A percentile compares a stretch with the other conserved stretches of the same genome.
Conservation (phyloP, 2,797 vertebrate genomes). For the Alfaro cultratus region DNA sequence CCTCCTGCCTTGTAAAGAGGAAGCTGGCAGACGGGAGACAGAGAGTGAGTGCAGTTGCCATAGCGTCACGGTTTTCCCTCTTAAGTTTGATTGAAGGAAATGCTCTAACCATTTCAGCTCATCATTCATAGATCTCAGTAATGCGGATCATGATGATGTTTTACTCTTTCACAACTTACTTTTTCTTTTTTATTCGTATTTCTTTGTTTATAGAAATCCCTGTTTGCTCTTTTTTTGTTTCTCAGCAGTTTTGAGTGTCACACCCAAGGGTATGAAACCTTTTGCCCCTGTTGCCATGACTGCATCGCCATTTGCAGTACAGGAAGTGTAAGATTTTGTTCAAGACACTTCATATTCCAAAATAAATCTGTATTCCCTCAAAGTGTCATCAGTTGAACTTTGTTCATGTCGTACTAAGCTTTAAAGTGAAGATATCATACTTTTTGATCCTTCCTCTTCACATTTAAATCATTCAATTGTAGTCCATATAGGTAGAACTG, state of each 20-base stretch:
- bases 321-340: conserved; percentile 17
- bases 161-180: conserved; percentile 6
- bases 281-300: conserved; percentile 49
- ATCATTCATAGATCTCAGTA: conserved; percentile 47
- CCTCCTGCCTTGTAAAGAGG: conserved; percentile 45
- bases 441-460: background rate
- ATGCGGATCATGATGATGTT: conserved; percentile 44
- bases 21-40: conserved; percentile 49
- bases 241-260: conserved; percentile 35
- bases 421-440: background rate
- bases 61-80: conserved; percentile 68
- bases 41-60: conserved; percentile 70
- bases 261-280: conserved; percentile 27
- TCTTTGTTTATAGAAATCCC: background rate
- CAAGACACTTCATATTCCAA: background rate
- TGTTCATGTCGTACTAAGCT: background rate
- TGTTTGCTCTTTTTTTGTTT: conserved; percentile 2
- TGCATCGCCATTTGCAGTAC: conserved; percentile 6
- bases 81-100: conserved; percentile 55
- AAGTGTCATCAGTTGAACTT: background rate
- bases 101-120: conserved; percentile 42
- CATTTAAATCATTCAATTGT: background rate
- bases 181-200: background rate
- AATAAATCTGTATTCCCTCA: background rate
- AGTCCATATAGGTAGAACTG: background rate